Base-by-base conservation (phyloP, 2,113 vertebrate species). In the Paratilapia polleni region DNA sequence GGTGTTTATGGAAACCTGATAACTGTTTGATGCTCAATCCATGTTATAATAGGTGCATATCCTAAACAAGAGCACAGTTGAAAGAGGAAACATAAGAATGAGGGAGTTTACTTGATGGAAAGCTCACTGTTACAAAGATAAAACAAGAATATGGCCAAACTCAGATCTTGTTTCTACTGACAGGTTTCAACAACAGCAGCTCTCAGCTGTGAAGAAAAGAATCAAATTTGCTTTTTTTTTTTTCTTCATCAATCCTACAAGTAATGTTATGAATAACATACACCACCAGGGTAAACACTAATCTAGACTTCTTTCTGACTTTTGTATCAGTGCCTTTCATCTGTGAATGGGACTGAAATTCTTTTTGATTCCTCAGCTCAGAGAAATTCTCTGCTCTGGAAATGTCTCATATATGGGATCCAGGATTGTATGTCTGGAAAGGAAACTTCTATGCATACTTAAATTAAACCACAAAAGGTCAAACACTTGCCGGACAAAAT, bases 381-480 rank as follows among this genome's bases (percentile, higher is more conserved):
- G 82, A 54, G 34, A 56, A 73, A 85, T 20, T 36, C 24, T 80
- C 22, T 66, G 26, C 60, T 26, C 66, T 19, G 56, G 52, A 79
- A 85, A 74, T 73, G 73, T 77, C 58, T 77, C 63, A 47, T 34
- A 70, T 59, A 56, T 8, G 24, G 38, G 28, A 8, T 59, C 28
- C 82, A 34, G 22, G 24, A 63, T 8, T 8, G 12, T 28, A 49
- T 54, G 41, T 75, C 63, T 78, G 62, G 75, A 61, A 70, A 58
- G 28, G 60, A 80, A 80, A 52, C 66, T 49, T 77, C 22, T 79
- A 9, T 31, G 13, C 78, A 77, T 57, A 41, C 57, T 83, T 81
- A 68, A 87, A 90, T 93, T 66, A 81, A 87, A 77, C n/a, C 49
- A 14, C 56, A 43, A 89, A 91, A 91, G 88, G 89, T 90, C 87